Evolutionary conservation across 1,140 invertebrate genomes (phyloP).

Genomic region (Aphelenchoides fujianensis): DNA sequence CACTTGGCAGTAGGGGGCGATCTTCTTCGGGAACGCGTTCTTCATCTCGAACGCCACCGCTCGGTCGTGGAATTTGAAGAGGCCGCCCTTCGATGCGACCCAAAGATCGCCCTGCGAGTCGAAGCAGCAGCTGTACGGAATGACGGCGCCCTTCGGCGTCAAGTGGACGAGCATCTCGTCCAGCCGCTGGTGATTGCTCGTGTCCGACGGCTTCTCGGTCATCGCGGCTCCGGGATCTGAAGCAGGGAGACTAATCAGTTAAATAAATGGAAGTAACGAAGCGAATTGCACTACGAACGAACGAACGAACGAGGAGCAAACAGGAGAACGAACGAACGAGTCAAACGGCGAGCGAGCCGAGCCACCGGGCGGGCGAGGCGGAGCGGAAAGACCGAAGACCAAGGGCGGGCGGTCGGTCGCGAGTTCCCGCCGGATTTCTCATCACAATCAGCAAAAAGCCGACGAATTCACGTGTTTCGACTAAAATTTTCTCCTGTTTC

Average conservation of each 20-base stretch:
- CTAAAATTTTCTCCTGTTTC: slow-evolving; percentile 1
- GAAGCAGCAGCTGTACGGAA: slow-evolving; percentile 54
- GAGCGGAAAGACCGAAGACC: too few species aligned
- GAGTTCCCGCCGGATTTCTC: too few species aligned
- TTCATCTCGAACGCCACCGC: slow-evolving; percentile 48
- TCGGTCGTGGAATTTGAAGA: slow-evolving; percentile 51
- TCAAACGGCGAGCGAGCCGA: too few species aligned
- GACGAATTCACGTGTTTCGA: slow-evolving; percentile 3
- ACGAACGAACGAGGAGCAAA: too few species aligned
- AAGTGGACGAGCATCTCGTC: slow-evolving; percentile 48
- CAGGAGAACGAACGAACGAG: too few species aligned
- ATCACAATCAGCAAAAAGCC: too few species aligned
- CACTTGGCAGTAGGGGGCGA: slow-evolving; percentile 58
- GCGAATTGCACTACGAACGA: too few species aligned
- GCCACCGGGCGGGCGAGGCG: too few species aligned
- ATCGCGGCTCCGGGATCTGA: slow-evolving; percentile 38
- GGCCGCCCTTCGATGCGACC: slow-evolving; percentile 59
- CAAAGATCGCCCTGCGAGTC: slow-evolving; percentile 47
- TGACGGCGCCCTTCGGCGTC: slow-evolving; percentile 47
- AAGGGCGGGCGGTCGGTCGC: too few species aligned
- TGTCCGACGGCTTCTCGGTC: slow-evolving; percentile 56
- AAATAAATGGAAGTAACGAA: too few species aligned
- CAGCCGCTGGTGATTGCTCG: slow-evolving; percentile 56
- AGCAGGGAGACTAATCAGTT: too few species aligned
- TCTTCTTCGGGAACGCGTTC: slow-evolving; percentile 60